Evolutionary conservation across 2,113 vertebrate species (phyloP).

Genomic region (Rhinichthys klamathensis): DNA sequence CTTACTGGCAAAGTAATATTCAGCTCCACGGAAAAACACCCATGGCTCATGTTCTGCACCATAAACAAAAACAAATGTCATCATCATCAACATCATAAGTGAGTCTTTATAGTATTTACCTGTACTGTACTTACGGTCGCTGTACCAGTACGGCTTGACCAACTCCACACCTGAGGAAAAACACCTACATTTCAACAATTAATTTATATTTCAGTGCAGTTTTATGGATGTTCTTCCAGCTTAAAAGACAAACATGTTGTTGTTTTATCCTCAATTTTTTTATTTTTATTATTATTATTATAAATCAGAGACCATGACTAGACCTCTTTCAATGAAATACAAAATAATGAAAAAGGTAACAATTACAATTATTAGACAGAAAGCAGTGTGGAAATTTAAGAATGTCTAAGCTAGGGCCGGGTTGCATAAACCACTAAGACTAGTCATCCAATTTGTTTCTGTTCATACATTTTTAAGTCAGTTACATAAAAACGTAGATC

Average conservation of each 20-base stretch:
- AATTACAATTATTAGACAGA: background rate
- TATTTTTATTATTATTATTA: too few species aligned
- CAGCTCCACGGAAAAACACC: constrained; percentile 80
- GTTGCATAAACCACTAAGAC: too few species aligned
- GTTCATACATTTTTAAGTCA: too few species aligned
- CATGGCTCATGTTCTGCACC: constrained; percentile 83
- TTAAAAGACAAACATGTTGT: background rate
- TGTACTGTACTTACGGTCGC: constrained; percentile 80
- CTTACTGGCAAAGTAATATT: constrained; percentile 78
- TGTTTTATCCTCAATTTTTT: background rate
- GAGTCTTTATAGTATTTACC: background rate
- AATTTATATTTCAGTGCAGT: background rate
- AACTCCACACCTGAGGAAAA: constrained; percentile 81
- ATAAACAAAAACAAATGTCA: background rate
- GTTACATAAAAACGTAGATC: too few species aligned
- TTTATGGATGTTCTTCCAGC: background rate
- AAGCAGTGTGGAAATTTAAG: background rate
- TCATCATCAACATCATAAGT: background rate
- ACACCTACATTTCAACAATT: constrained; percentile 9
- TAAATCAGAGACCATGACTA: background rate
- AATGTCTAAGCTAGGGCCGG: too few species aligned
- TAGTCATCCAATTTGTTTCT: too few species aligned
- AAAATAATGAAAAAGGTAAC: background rate
- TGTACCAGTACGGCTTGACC: constrained; percentile 86
- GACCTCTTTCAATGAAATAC: background rate